phyloP scores from a whole-genome alignment of 2,888 invertebrate species.

The Mythimna ferrago region DNA sequence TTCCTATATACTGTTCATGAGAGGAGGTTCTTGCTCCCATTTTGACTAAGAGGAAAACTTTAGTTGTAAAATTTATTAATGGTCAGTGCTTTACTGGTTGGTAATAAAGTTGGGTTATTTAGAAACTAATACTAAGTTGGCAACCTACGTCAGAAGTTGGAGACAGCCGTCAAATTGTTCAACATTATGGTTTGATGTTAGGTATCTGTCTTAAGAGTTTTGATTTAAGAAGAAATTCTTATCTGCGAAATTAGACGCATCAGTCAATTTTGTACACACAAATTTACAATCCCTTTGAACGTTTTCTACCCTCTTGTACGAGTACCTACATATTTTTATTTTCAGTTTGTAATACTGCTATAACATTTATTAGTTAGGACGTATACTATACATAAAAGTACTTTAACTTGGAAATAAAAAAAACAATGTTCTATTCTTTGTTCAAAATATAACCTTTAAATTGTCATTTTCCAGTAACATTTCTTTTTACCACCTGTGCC shows the following conservation, averaged over 20 bases:
- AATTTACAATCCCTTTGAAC: neutral
- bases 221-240: neutral
- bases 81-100: conserved; percentile 3
- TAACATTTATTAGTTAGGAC: too few relatives aligned
- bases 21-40: conserved; percentile 25
- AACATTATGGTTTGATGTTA: neutral
- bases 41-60: conserved; percentile 23
- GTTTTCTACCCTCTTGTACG: too few relatives aligned
- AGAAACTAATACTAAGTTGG: neutral
- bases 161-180: neutral
- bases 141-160: neutral
- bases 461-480: neutral
- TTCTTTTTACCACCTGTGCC: neutral
- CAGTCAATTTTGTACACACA: neutral
- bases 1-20: conserved; percentile 3
- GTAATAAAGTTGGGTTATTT: neutral
- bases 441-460: neutral
- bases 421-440: too few relatives aligned
- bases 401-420: too few relatives aligned
- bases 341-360: too few relatives aligned
- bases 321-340: too few relatives aligned
- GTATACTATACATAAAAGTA: too few relatives aligned
- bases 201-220: neutral
- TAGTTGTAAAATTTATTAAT: conserved; percentile 20
- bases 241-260: neutral